phyloP scores from a whole-genome alignment of 2,113 vertebrate species.

The Dermatemys mawii region DNA sequence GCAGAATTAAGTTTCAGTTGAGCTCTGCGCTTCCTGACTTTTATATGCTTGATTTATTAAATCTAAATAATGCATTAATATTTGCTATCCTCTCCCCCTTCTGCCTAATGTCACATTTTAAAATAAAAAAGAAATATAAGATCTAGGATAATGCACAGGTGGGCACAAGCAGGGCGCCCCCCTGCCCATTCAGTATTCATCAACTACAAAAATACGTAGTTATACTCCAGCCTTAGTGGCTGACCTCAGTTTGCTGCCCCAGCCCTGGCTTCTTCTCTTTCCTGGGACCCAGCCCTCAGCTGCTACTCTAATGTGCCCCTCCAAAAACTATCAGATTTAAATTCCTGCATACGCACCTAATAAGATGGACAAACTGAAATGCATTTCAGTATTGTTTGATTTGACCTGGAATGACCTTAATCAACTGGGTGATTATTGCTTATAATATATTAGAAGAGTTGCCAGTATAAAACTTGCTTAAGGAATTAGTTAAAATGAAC shows the following conservation, averaged over 20 bases:
- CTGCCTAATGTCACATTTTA: not conserved
- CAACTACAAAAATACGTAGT: no score
- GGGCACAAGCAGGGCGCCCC: no score
- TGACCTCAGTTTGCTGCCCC: no score
- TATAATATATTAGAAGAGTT: not conserved
- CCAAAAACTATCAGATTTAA: no score
- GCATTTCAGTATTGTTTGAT: not conserved
- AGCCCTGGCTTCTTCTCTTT: no score
- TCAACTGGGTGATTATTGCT: not conserved
- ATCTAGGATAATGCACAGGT: no score
- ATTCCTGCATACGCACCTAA: not conserved
- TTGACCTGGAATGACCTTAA: not conserved
- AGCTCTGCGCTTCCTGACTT: not conserved
- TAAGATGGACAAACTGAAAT: not conserved
- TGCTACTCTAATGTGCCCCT: no score
- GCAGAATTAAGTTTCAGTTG: not conserved
- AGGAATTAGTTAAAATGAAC: slow-evolving; percentile 8
- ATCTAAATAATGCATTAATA: not conserved
- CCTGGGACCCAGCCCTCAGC: no score
- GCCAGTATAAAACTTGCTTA: not conserved
- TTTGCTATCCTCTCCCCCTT: not conserved
- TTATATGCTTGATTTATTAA: not conserved
- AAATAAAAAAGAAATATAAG: not conserved
- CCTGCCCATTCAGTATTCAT: no score
- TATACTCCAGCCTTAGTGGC: no score